Evolutionary conservation across 2,113 vertebrate genomes (phyloP), one percentile per base, ranked within the genome.

Genomic region (Channa argus): DNA sequence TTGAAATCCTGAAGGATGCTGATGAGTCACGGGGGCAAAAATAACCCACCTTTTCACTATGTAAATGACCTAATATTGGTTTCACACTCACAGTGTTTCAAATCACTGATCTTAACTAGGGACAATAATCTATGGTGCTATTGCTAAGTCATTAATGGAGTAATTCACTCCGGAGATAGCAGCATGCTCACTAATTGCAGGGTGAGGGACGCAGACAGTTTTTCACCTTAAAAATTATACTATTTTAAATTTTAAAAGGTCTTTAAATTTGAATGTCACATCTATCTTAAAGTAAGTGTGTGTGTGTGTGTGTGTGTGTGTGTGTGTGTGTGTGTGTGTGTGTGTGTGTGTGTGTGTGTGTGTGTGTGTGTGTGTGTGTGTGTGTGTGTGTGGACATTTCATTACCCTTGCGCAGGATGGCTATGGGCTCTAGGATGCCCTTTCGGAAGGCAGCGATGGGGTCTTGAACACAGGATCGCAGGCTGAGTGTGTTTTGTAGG

Each of bases 381-480:
- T 72, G 51, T 75, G 52, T 74, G 63, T 6, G 53, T 67, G 49
- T 39, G 77, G 1, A 13, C 12, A 51, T 39, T 75, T n/a, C 90
- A 96, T 39, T 95, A 99, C 98, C 98, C 58, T 95, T 95, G 87
- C 96, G 94, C 53, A 99, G 95, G 83, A 46, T 92, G 9, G 89
- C 66, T 1, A 99, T 93, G 0, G 98, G 98, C 43, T 99, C 98
- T 63, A 99, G 74, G 53, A 99, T 91, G 0, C 98, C 98, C 78
- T 96, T 95, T 47, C 86, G 89, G 81, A 99, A 97, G 59, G 98
- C 98, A 0, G 95, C 92, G 3, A 94, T 93, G 0, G 98, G 98
- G 80, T 99, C 98, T 80, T 99, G 98, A 43, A 99, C 97, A 2
- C 98, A 99, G 8, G 98, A 98, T 4, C 98, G 87, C 10, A 99